Evolutionary conservation across 2,888 invertebrate species (phyloP).

Genomic region (Drepanosiphum platanoidis): DNA sequence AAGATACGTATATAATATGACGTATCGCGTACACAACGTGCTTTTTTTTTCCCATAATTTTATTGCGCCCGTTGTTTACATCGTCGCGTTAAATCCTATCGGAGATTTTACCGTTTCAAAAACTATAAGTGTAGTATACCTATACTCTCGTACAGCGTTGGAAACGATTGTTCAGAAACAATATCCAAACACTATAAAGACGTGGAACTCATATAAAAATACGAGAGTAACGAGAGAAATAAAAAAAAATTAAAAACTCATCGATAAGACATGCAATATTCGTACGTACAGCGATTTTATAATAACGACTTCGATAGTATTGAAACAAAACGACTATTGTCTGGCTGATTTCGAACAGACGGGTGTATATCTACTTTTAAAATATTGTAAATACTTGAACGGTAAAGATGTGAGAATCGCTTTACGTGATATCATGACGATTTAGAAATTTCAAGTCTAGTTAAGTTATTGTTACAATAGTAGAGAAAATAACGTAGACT

Average conservation of each 20-base stretch:
- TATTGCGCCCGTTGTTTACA: neutral
- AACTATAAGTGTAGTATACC: too few relatives aligned
- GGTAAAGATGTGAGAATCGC: neutral
- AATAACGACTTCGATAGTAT: neutral
- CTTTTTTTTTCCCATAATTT: neutral
- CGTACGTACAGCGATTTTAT: neutral
- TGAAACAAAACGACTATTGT: neutral
- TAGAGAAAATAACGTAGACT: slow-evolving; percentile 3
- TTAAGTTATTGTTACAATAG: neutral
- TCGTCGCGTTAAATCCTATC: neutral
- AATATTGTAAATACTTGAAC: neutral
- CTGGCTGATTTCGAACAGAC: neutral
- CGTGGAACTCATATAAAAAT: neutral
- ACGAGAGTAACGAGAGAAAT: neutral
- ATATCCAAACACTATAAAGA: neutral
- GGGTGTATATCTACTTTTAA: neutral
- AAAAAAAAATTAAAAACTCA: too few relatives aligned
- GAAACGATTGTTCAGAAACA: neutral
- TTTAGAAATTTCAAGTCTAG: slow-evolving; percentile 22
- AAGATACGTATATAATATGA: neutral
- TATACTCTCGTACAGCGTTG: too few relatives aligned
- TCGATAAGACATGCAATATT: neutral
- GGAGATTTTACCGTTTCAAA: neutral
- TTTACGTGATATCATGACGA: neutral
- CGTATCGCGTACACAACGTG: neutral